Evolutionary conservation across 2,113 vertebrate genomes (phyloP).

Genomic region (Anthoscopus minutus): DNA sequence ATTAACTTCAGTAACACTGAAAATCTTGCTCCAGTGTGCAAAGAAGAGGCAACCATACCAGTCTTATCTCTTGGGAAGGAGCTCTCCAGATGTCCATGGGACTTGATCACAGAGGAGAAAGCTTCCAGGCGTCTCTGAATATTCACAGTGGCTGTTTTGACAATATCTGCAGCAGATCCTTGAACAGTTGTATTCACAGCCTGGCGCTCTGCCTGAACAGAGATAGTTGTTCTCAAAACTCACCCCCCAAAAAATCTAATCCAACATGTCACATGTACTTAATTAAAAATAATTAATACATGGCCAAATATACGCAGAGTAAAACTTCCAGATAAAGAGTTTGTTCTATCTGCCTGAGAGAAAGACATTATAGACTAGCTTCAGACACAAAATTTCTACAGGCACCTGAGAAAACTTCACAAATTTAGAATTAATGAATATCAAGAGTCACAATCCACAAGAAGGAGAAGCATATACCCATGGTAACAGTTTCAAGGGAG

Average conservation of each 20-base stretch:
- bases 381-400: not conserved
- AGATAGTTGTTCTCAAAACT: not conserved
- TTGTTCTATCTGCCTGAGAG: not conserved
- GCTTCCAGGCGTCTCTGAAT: conserved; percentile 83
- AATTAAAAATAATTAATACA: not conserved
- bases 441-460: not conserved
- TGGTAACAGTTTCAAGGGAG: not conserved
- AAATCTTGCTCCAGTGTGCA: not conserved
- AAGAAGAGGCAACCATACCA: conserved; percentile 33
- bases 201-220: conserved; percentile 88
- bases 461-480: not conserved
- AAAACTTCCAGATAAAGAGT: not conserved
- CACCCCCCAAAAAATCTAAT: not conserved
- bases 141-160: conserved; percentile 91
- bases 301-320: not conserved
- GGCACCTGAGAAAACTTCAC: not conserved
- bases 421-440: not conserved
- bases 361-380: not conserved
- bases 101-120: conserved; percentile 70
- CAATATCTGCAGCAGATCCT: conserved; percentile 94
- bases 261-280: not conserved
- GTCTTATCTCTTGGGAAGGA: not conserved
- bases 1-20: not conserved
- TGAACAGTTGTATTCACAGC: conserved; percentile 95
- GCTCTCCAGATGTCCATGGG: conserved; percentile 78